Percentiles rank a stretch among this genome's conserved stretches.
These are phyloP conservation scores for Poecilia gillii DNA, from an alignment of 2,797 vertebrate genomes.

Conservation along the genomic window DNA sequence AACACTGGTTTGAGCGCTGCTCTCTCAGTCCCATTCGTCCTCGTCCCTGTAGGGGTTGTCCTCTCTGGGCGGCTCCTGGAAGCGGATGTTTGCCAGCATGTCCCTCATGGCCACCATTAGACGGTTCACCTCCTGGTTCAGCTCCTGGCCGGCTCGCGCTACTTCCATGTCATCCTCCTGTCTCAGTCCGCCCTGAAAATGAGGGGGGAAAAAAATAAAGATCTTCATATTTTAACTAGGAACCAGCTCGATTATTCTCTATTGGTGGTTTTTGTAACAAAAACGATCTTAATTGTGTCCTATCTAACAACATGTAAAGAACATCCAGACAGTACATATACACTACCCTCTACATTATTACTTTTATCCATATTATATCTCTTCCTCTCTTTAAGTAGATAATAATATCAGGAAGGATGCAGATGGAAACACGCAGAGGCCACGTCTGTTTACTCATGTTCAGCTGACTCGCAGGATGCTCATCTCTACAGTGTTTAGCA, in stretches of 20 bases:
- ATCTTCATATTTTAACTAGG: background rate
- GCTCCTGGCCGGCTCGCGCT: conserved; percentile 87
- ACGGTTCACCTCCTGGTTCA: conserved; percentile 93
- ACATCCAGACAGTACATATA: background rate
- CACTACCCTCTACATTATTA: conserved; percentile 39
- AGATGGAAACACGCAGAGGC: conserved; percentile 39
- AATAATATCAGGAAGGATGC: conserved; percentile 42
- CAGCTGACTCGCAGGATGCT: conserved; percentile 2
- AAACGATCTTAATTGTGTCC: background rate
- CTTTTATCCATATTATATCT: conserved; percentile 51
- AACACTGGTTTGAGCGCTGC: background rate
- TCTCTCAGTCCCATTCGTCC: conserved; percentile 89
- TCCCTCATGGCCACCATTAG: conserved; percentile 97
- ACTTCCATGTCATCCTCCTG: conserved; percentile 87
- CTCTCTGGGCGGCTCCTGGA: conserved; percentile 90
- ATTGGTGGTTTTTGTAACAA: background rate
- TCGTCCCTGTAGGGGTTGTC: conserved; percentile 89
- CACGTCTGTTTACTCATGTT: conserved; percentile 23
- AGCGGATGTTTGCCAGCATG: conserved; percentile 97
- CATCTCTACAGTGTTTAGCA: background rate
- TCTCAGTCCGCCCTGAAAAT: conserved; percentile 80
- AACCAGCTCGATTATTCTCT: background rate
- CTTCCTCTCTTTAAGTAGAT: conserved; percentile 64
- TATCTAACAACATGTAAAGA: background rate
- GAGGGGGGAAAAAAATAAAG: background rate